Evolutionary conservation across 23 tunicate genomes (phyloP).

Genomic region (Trididemnum clinides): DNA sequence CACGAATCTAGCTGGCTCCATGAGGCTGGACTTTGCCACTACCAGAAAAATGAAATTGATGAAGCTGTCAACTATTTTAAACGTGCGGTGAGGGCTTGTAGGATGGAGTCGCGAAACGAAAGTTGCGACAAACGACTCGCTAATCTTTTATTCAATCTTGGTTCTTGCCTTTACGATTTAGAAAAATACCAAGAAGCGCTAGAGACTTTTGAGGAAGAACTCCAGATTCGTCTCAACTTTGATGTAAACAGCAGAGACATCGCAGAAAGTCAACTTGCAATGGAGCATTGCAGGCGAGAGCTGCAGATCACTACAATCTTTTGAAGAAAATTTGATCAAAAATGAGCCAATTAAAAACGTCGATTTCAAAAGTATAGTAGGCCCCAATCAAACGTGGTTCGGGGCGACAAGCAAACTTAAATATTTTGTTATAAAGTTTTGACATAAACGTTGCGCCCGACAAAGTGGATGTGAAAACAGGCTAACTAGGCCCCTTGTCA

Average conservation of each 20-base stretch:
- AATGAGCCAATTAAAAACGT: too few species aligned
- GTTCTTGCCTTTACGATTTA: background rate
- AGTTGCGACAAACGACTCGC: background rate
- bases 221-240: background rate
- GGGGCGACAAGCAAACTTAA: too few species aligned
- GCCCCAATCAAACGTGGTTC: too few species aligned
- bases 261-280: background rate
- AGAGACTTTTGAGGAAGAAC: background rate
- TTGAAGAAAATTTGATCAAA: too few species aligned
- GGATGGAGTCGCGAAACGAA: background rate
- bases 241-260: background rate
- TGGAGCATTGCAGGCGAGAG: background rate
- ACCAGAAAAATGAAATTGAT: background rate
- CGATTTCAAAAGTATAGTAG: too few species aligned
- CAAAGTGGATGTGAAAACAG: too few species aligned
- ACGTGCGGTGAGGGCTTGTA: background rate
- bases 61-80: background rate
- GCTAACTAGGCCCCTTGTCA: too few species aligned
- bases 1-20: constrained; percentile 6
- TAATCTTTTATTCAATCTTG: constrained; percentile 1
- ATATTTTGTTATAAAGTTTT: too few species aligned
- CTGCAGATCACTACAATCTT: background rate
- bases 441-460: too few species aligned
- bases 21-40: background rate
- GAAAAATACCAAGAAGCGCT: background rate